Evolutionary conservation across 2,797 vertebrate species (phyloP).

Genomic region (Heterohyrax brucei): DNA sequence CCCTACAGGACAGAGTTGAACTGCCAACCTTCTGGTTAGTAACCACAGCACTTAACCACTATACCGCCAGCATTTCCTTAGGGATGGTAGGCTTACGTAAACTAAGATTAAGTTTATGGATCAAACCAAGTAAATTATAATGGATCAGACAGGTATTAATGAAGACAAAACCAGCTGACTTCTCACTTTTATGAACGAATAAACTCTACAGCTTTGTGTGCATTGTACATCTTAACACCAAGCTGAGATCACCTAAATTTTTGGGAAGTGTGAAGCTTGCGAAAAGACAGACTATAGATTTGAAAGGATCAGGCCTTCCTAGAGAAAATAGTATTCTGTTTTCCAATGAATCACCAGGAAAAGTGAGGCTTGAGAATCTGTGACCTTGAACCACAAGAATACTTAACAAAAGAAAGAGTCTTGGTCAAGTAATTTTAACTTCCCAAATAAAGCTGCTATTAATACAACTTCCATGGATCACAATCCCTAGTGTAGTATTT

Average conservation of each 20-base stretch:
- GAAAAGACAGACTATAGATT: not conserved
- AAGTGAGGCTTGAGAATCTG: constrained; percentile 8
- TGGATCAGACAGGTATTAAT: constrained; percentile 47
- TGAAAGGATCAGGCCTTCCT: constrained; percentile 19
- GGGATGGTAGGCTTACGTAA: not conserved
- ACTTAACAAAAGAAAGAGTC: constrained; percentile 53
- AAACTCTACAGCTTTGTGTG: constrained; percentile 58
- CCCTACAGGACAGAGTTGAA: too few species aligned
- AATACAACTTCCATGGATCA: not conserved
- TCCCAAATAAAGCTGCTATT: constrained; percentile 51
- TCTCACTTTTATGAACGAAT: constrained; percentile 48
- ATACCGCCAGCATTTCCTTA: not conserved
- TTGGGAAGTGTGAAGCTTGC: not conserved
- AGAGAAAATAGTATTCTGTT: constrained; percentile 34
- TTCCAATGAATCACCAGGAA: not conserved
- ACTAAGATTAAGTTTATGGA: not conserved
- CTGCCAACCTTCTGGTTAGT: too few species aligned
- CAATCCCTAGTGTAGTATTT: not conserved
- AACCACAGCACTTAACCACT: too few species aligned
- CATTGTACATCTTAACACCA: constrained; percentile 34
- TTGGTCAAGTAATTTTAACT: constrained; percentile 40
- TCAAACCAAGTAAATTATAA: not conserved
- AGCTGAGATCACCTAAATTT: constrained; percentile 33
- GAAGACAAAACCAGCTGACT: constrained; percentile 59
- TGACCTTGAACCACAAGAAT: not conserved